These are phyloP conservation scores for Lamellibrachia columna DNA, from an alignment of 2,888 invertebrate species.

Conservation along the genomic window DNA sequence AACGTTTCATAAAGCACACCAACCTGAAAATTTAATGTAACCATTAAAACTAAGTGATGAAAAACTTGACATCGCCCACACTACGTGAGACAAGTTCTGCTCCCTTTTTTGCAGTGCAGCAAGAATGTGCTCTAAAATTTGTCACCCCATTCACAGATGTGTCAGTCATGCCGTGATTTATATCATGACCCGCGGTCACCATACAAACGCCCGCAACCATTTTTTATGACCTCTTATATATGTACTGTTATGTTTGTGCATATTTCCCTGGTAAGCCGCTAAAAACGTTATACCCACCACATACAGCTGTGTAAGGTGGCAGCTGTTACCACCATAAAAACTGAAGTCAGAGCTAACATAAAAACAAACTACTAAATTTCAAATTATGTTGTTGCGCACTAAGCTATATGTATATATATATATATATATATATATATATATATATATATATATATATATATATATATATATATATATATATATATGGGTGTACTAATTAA, in stretches of 20 bases:
- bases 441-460: no score
- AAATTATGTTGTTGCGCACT: background rate
- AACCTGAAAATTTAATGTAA: background rate
- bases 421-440: no score
- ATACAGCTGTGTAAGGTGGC: background rate
- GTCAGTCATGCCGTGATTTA: background rate
- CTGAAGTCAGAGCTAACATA: background rate
- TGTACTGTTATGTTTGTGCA: background rate
- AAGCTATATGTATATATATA: no score
- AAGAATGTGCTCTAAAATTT: slow-evolving; percentile 3
- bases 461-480: no score
- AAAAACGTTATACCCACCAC: background rate
- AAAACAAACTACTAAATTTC: background rate
- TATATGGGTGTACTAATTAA: no score
- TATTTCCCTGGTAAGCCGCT: background rate
- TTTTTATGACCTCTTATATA: slow-evolving; percentile 10
- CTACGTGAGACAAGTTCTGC: background rate
- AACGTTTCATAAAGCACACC: background rate
- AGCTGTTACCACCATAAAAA: background rate
- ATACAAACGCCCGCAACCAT: background rate
- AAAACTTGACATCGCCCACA: background rate
- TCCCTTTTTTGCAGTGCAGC: background rate
- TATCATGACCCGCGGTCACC: background rate
- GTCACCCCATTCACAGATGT: background rate
- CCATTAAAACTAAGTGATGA: background rate